Conservation (phyloP, 2,888 invertebrate genomes). For the Chrysolina haemoptera region DNA sequence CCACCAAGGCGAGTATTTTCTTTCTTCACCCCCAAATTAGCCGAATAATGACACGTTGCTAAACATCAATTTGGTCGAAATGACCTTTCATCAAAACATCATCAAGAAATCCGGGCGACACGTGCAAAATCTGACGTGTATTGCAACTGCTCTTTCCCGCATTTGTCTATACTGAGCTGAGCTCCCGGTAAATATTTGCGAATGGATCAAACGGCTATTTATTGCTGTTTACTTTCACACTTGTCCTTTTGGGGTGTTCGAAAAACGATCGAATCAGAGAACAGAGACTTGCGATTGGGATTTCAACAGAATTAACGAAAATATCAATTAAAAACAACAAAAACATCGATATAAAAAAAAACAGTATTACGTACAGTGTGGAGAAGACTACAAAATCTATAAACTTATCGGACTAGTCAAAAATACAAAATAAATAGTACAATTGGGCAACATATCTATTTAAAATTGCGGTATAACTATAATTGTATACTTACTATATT, state of each 20-base stretch:
- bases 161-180: slow-evolving; percentile 45
- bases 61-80: slow-evolving; percentile 33
- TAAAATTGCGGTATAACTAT: no score
- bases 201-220: slow-evolving; percentile 55
- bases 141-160: slow-evolving; percentile 50
- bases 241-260: slow-evolving; percentile 47
- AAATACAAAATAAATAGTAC: no score
- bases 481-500: no score
- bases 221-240: slow-evolving; percentile 50
- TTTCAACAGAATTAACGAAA: not conserved
- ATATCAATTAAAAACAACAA: not conserved
- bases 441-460: no score
- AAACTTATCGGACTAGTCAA: no score
- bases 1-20: slow-evolving; percentile 64
- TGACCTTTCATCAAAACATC: slow-evolving; percentile 51
- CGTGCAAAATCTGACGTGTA: slow-evolving; percentile 50
- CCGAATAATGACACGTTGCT: slow-evolving; percentile 40
- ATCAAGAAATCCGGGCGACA: slow-evolving; percentile 46
- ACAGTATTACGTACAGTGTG: no score
- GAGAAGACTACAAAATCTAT: no score
- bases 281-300: not conserved
- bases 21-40: slow-evolving; percentile 31
- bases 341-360: no score
- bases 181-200: slow-evolving; percentile 58
- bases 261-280: not conserved